Base-by-base conservation (phyloP, 2,797 vertebrate species). In the Somateria mollissima region DNA sequence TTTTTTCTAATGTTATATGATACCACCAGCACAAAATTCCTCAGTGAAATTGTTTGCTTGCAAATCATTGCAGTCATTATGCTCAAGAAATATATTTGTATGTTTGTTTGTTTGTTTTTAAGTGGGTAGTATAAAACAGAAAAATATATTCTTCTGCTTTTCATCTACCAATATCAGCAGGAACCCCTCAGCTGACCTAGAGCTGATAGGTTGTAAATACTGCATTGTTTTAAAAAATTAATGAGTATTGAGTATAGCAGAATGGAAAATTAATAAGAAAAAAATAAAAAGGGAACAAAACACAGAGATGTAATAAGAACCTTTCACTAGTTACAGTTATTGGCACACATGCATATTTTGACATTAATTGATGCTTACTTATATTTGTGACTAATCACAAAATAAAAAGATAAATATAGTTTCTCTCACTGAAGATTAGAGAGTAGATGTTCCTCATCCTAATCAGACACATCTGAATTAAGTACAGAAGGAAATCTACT, bases 41-140 rank as follows among this genome's bases (percentile, higher is more conserved):
- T 76, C 53, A 47, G 82, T 91, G 74, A 96, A 96, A 94, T 94
- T 92, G 96, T 94, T 96, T 95, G 69, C 77, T 76, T 90, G 87
- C 95, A 97, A 96, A 96, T 97, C 93, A 91, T 57, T 90, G 79
- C 74, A 89, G 51, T 76, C 64, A 91, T 95, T 95, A 95, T 84
- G 72, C 45, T 78, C 84, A 91, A 94, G 88, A 95, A 97, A 95
- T 78, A 94, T 13, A 32, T 37, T 43, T 77, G 49, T 51, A 51
- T 14, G 11, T 60, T 12, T 39, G 7, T 62, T 8, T 56, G 17
- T 41, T 87, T 84, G 66, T 89, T 92, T 95, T 91, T 10, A 83
- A 94, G 76, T 88, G 43, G 25, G 53, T 93, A 96, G 71, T 93
- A 92, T 67, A 90, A 94, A 93, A n/a, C 45, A 53, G 19, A 72